Conservation (phyloP, 2,113 vertebrate species). For the Salminus brasiliensis region DNA sequence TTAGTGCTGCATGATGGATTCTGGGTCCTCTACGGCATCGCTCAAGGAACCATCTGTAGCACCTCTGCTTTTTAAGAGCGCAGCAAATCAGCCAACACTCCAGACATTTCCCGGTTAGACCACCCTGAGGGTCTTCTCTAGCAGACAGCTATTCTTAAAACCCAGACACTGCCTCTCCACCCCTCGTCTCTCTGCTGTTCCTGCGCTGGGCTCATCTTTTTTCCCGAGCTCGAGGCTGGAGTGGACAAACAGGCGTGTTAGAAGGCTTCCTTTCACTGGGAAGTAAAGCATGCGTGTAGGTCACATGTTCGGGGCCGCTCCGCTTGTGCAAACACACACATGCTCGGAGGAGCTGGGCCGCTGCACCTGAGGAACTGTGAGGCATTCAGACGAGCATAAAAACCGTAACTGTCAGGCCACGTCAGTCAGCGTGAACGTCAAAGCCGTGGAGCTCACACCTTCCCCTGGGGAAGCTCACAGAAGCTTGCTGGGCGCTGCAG, state of each 20-base stretch:
- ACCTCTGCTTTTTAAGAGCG: no score
- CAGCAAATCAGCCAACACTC: no score
- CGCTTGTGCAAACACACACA: constrained; percentile 2
- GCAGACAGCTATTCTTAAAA: not conserved
- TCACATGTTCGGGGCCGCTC: not conserved
- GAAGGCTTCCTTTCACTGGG: not conserved
- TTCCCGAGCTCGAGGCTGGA: no score
- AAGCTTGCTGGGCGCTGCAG: no score
- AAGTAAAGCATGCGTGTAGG: not conserved
- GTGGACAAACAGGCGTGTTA: not conserved
- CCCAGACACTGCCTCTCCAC: no score
- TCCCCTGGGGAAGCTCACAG: not conserved
- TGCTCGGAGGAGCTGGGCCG: not conserved
- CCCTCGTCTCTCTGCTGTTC: not conserved
- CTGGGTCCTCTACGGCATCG: no score
- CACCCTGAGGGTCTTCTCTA: not conserved
- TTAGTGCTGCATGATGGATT: no score
- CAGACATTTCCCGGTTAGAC: no score
- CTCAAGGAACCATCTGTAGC: no score
- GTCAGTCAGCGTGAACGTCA: not conserved
- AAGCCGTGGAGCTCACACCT: not conserved
- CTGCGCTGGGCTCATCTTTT: no score
- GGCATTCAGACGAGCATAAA: not conserved
- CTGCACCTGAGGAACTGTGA: not conserved
- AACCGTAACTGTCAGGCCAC: not conserved